phyloP scores from a whole-genome alignment of 2,888 invertebrate genomes.

The Ormyrus labotus region DNA sequence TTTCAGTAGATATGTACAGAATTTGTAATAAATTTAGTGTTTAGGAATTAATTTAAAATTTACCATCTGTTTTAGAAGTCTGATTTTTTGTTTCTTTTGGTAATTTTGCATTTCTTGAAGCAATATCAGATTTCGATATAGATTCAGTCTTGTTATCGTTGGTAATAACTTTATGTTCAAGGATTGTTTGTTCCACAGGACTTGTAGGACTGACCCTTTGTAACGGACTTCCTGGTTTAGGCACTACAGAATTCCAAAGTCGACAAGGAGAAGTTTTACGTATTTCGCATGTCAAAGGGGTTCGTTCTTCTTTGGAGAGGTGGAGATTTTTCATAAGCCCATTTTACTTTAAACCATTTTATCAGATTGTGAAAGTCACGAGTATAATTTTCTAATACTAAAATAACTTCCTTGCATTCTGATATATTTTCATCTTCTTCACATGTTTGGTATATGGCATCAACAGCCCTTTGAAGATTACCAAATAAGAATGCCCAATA shows the following conservation, averaged over 20 bases:
- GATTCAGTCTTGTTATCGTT: slow-evolving; percentile 40
- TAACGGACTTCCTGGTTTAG: slow-evolving; percentile 74
- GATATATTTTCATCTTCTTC: slow-evolving; percentile 95
- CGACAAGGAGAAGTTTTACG: slow-evolving; percentile 84
- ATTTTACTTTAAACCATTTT: slow-evolving; percentile 94
- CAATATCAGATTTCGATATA: slow-evolving; percentile 26
- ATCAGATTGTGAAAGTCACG: slow-evolving; percentile 95
- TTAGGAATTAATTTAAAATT: slow-evolving; percentile 19
- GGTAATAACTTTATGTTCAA: slow-evolving; percentile 42
- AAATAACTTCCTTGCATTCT: slow-evolving; percentile 96
- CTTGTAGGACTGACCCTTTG: slow-evolving; percentile 72
- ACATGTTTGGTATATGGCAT: slow-evolving; percentile 97
- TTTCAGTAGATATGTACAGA: not conserved
- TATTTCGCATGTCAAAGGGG: slow-evolving; percentile 96
- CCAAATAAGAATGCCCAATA: slow-evolving; percentile 98
- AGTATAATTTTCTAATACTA: slow-evolving; percentile 95
- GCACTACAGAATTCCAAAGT: slow-evolving; percentile 65
- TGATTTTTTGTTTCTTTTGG: slow-evolving; percentile 69
- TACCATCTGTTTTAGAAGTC: slow-evolving; percentile 63
- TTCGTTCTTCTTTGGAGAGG: slow-evolving; percentile 90
- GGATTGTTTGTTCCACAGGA: slow-evolving; percentile 70
- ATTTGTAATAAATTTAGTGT: not conserved
- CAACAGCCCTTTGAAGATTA: slow-evolving; percentile 93
- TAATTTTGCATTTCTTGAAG: slow-evolving; percentile 65
- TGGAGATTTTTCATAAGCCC: slow-evolving; percentile 94